Base-by-base conservation (phyloP, 2,888 invertebrate genomes). In the Rhorus exstirpatorius region DNA sequence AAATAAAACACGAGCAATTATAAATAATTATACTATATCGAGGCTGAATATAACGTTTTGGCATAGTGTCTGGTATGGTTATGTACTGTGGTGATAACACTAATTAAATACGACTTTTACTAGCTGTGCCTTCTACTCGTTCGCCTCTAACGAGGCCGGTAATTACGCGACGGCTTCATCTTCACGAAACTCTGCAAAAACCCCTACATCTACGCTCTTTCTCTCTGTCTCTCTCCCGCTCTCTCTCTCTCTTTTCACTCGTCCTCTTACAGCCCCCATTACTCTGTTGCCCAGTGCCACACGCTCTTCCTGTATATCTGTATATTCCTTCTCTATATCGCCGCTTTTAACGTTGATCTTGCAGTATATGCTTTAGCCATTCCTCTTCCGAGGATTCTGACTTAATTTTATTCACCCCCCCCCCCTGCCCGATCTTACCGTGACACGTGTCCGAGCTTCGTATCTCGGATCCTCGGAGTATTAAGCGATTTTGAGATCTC, bases 101-200 rank as follows among this genome's bases (percentile, higher is more conserved):
- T 92, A 92, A 92, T 92, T 92, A 92, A 92, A 92, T 92, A 90
- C 89, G 90, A 90, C 90, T 87, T 86, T 83, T 87, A 87, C 87
- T 88, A 88, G 89, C 90, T 74, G 67, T 70, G 79, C 78, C 79
- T 74, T 61, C 68, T 63, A 85, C 87, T 88, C 87, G 88, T 87
- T 86, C 88, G 89, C 88, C 89, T 76, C 76, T 92, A 92, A 92
- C 92, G 92, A 92, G 91, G 89, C 90, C 89, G 89, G 91, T 92
- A 92, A 92, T 92, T 92, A 92, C 90, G 88, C 89, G 89, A 92
- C 90, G 89, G 91, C 91, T 91, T 92, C 92, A 92, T 92, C 91
- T 92, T 91, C 89, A 85, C 88, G 88, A 89, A 87, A 89, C 84
- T 88, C 87, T 71, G 88, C 89, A 92, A 91, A 91, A 91, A 91